Percentiles rank a stretch among this genome's conserved stretches.
Evolutionary conservation across 2,888 invertebrate genomes (phyloP).

Genomic region (Acholoe squamosa): DNA sequence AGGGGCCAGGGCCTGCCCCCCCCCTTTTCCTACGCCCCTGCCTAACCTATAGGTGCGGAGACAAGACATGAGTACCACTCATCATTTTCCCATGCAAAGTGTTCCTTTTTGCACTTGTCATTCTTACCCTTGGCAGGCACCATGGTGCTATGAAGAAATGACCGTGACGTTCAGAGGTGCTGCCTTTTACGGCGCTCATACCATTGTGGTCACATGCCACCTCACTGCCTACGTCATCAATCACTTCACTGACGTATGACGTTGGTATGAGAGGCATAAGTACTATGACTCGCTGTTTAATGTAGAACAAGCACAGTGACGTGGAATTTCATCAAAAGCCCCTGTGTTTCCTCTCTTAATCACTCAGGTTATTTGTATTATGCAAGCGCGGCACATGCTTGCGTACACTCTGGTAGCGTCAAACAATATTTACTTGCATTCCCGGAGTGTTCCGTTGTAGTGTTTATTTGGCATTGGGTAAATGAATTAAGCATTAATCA

Average conservation of each 20-base stretch:
- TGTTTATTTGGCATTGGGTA: no score
- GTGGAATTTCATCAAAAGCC: neutral
- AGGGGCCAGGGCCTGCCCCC: no score
- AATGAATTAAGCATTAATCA: no score
- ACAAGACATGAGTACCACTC: neutral
- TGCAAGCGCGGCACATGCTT: neutral
- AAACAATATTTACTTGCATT: neutral
- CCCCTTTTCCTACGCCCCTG: no score
- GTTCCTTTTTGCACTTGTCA: neutral
- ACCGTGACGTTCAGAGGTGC: neutral
- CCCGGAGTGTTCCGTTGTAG: neutral
- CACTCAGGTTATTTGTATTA: neutral
- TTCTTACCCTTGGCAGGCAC: neutral
- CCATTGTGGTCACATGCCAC: conserved; percentile 34
- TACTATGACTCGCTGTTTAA: neutral
- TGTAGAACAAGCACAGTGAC: neutral
- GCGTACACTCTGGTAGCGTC: neutral
- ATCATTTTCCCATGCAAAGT: neutral
- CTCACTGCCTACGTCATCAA: conserved; percentile 27
- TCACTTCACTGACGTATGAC: neutral
- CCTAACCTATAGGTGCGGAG: neutral
- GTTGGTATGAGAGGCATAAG: neutral
- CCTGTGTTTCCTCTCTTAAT: neutral
- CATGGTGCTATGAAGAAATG: neutral
- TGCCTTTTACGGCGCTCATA: neutral